Evolutionary conservation across 2,113 vertebrate species (phyloP), one percentile per base, ranked within the genome.

Genomic region (Chrysemys picta): DNA sequence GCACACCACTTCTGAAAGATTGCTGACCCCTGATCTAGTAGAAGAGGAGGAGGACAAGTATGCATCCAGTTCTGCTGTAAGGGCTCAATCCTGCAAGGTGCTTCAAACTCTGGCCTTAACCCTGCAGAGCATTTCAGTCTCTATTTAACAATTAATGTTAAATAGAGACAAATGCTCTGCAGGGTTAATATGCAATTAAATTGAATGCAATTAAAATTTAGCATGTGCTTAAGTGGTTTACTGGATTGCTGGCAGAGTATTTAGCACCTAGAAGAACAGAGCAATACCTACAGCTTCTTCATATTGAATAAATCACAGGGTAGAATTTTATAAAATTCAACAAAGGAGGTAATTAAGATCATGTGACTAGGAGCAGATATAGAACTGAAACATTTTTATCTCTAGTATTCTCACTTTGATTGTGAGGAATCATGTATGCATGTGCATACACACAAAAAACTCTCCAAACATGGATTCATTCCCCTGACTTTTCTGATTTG

Each of bases 171-270:
- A 42, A 42, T 42, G 42, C 42, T 42, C 42, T 42, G 42, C 42
- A 42, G 42, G 42, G 42, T 42, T 42, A 42, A 42, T 42, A 42
- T 42, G 42, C 42, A 42, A 42, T 42, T 42, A 42, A 42, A 42
- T 42, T 42, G 42, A 42, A 90, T 90, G 72, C 25, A 6, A 65
- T 65, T 25, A 80, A 49, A 92, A 90, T 72, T 95, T 78, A 89
- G 90, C 38, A 89, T 56, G 25, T 0, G 0, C 88, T 84, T 84
- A 94, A 90, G 14, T 94, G 81, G 86, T 86, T 94, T 95, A 89
- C 72, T 82, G 93, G 80, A 89, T 93, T 82, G 85, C 10, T 86
- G 72, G 72, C 65, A 94, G 87, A 87, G 80, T 95, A 29, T 45
- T 89, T 89, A 53, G 89, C 89, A 92, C 65, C n/a, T 90, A 72